Evolutionary conservation across 2,113 vertebrate genomes (phyloP).

Genomic region (Phrynosoma blainvillii): DNA sequence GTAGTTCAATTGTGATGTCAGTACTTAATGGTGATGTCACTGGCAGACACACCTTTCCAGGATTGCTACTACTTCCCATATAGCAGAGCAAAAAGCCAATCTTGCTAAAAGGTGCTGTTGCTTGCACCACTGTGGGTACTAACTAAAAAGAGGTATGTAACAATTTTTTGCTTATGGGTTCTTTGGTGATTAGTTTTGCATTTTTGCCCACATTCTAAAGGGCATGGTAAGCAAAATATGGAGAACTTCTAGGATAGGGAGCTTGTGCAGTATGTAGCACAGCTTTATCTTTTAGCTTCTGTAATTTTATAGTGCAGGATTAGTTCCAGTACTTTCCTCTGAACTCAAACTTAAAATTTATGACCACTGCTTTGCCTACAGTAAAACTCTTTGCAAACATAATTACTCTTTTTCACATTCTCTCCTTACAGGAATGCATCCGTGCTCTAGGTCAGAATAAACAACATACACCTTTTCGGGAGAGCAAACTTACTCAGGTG

Average conservation of each 20-base stretch:
- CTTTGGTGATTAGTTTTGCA: neutral
- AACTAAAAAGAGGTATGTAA: neutral
- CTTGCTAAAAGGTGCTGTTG: neutral
- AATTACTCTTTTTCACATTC: constrained; percentile 4
- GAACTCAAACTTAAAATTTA: neutral
- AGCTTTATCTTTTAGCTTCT: neutral
- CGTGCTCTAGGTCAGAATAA: constrained; percentile 96
- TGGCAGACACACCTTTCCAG: neutral
- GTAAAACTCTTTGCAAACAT: neutral
- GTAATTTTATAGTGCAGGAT: neutral
- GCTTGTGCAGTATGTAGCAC: neutral
- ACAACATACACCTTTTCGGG: constrained; percentile 93
- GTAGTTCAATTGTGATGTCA: neutral
- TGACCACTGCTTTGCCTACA: too few species aligned
- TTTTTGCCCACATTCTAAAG: neutral
- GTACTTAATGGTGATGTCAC: neutral
- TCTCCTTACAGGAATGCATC: constrained; percentile 89
- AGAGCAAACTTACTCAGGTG: constrained; percentile 97
- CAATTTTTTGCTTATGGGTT: neutral
- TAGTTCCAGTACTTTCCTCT: neutral
- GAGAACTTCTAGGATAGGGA: neutral
- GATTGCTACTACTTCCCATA: neutral
- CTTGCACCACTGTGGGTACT: neutral
- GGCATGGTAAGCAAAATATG: too few species aligned
- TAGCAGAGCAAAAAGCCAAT: neutral